Evolutionary conservation across 2,797 vertebrate species (phyloP).

Genomic region (Oreonectes daqikongensis): DNA sequence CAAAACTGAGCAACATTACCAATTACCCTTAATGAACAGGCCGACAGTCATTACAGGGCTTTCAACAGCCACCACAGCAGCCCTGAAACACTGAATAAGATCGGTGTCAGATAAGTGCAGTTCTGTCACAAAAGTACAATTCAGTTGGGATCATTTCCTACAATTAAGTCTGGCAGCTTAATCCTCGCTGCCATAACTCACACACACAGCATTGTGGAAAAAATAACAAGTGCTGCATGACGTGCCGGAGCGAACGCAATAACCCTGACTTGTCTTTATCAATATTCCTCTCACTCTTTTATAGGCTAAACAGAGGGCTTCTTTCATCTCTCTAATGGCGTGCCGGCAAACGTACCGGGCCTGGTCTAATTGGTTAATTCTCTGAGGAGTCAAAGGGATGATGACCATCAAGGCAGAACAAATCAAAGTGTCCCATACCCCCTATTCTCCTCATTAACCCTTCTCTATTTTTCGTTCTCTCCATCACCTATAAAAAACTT

Average conservation of each 20-base stretch:
- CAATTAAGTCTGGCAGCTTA: slow-evolving; percentile 29
- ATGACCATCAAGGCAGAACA: slow-evolving; percentile 49
- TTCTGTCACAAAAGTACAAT: slow-evolving; percentile 42
- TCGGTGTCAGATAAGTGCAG: slow-evolving; percentile 38
- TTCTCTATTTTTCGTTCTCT: not conserved
- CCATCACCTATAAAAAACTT: slow-evolving; percentile 8
- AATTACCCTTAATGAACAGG: slow-evolving; percentile 40
- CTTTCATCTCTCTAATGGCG: slow-evolving; percentile 48
- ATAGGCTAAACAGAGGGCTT: slow-evolving; percentile 29
- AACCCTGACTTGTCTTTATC: slow-evolving; percentile 42
- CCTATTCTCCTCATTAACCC: slow-evolving; percentile 12
- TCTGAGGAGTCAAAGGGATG: slow-evolving; percentile 39
- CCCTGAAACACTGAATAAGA: slow-evolving; percentile 34
- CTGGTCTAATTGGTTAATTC: slow-evolving; percentile 59
- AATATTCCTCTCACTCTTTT: slow-evolving; percentile 40
- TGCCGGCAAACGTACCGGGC: slow-evolving; percentile 24
- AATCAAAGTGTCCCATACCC: slow-evolving; percentile 35
- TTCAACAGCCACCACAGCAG: slow-evolving; percentile 4
- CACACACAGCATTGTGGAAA: not conserved
- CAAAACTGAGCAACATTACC: slow-evolving; percentile 25
- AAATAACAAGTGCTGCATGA: slow-evolving; percentile 14
- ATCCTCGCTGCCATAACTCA: slow-evolving; percentile 7
- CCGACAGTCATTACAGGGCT: slow-evolving; percentile 29
- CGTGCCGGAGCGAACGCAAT: slow-evolving; percentile 6
- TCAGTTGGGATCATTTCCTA: slow-evolving; percentile 10